Base-by-base conservation (phyloP, 2,888 invertebrate species). In the Microplitis manilae region DNA sequence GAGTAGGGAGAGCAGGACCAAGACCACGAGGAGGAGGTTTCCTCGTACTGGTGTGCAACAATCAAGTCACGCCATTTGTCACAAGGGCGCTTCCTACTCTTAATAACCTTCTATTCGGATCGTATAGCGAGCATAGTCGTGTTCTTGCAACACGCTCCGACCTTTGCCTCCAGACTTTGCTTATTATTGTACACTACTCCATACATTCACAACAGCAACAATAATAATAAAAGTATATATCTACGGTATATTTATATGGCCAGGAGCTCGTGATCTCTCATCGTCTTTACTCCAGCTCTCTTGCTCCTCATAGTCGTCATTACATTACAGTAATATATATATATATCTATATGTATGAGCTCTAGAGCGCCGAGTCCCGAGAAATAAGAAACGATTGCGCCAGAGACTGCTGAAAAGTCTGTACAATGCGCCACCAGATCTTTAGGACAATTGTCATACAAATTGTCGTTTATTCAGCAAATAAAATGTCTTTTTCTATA, bases 1-100 rank as follows among this genome's bases (percentile, higher is more conserved):
- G 62, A 62, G 20, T 60, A 64, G 59, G 62, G 62, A 39, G 62
- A 62, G 68, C 82, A 84, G 84, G 83, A 85, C 84, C 84, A 85
- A 81, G 30, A 30, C 30, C 30, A 30, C 30, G 30, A 30, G 30
- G 30, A 30, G 30, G 30, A 30, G 30, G 30, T 30, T 30, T 30
- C 30, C 30, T 30, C 30, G 30, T 30, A 83, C 82, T 78, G 78
- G 82, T 79, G 80, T 81, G 85, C 85, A 87, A 89, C 89, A 89
- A 89, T 89, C 87, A 83, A 87, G 86, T 86, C 84, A 84, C 83
- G 87, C 88, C 88, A 90, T 90, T 90, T 90, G 89, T 89, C 89
- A 89, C 86, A 86, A 86, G 87, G 88, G 87, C 86, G 88, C 89
- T 88, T 89, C 88, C 87, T 87, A 86, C 85, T 88, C 86, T 86